phyloP scores from a whole-genome alignment of 2,797 vertebrate species.

The Xenops minutus region DNA sequence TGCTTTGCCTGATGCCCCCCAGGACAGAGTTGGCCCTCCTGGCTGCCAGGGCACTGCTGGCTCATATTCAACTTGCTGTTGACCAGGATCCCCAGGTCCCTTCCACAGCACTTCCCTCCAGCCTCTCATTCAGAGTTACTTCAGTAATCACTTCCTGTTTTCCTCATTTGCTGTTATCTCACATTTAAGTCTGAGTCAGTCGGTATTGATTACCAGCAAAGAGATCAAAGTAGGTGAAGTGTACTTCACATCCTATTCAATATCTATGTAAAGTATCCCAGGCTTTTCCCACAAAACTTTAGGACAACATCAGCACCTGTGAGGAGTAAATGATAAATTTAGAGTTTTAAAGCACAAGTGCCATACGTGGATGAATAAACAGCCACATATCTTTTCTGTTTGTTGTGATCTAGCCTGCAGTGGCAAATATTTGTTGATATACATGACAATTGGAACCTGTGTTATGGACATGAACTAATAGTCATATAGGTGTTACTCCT shows the following conservation, averaged over 20 bases:
- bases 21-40: not conserved
- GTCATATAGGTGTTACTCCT: not conserved
- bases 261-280: not conserved
- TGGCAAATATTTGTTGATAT: not conserved
- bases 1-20: not conserved
- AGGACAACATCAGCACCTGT: not conserved
- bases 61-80: not conserved
- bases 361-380: not conserved
- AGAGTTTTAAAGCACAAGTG: not conserved
- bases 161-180: not conserved
- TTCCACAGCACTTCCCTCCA: not conserved
- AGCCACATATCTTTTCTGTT: not conserved
- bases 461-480: not conserved
- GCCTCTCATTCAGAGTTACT: fast-evolving
- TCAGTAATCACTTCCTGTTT: not conserved
- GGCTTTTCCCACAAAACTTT: not conserved
- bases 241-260: not conserved
- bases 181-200: not conserved
- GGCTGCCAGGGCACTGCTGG: not conserved
- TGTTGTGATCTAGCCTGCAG: not conserved
- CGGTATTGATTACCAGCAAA: not conserved
- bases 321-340: not conserved
- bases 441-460: not conserved
- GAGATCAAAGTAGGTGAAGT: not conserved
- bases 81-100: not conserved